Percentiles rank a stretch among this genome's conserved stretches.
Evolutionary conservation across 2,888 invertebrate species (phyloP).

Genomic region (Watsonalla binaria): DNA sequence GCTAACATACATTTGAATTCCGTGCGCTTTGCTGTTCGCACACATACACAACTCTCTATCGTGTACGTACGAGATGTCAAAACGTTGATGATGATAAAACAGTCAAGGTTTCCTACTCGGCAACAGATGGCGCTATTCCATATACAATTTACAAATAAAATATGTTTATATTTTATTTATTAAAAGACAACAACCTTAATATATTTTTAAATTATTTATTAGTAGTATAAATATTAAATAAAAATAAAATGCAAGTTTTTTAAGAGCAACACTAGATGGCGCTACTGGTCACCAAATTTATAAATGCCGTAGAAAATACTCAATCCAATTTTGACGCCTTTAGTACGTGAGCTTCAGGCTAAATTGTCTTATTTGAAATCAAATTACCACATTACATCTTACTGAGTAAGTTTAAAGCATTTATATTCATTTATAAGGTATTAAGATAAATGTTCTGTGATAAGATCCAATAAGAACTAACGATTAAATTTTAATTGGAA

Average conservation of each 20-base stretch:
- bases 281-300: slow-evolving; percentile 24
- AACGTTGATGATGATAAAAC: slow-evolving; percentile 30
- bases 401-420: slow-evolving; percentile 55
- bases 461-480: slow-evolving; percentile 48
- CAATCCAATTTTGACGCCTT: slow-evolving; percentile 27
- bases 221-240: background rate
- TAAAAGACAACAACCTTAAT: background rate
- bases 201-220: background rate
- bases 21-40: slow-evolving; percentile 47
- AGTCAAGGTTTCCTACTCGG: slow-evolving; percentile 31
- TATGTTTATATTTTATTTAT: background rate
- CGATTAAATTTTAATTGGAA: slow-evolving; percentile 32
- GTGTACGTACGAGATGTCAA: slow-evolving; percentile 24
- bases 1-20: slow-evolving; percentile 39
- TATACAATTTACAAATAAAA: background rate
- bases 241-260: background rate
- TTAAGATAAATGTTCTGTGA: slow-evolving; percentile 59
- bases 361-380: slow-evolving; percentile 67
- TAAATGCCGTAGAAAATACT: slow-evolving; percentile 9
- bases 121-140: slow-evolving; percentile 39
- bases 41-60: slow-evolving; percentile 30
- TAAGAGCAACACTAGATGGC: slow-evolving; percentile 41
- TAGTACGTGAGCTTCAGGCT: slow-evolving; percentile 63
- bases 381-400: slow-evolving; percentile 70
- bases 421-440: slow-evolving; percentile 64